These are phyloP conservation scores for Penaeus indicus DNA, from an alignment of 1,140 invertebrate species.

Conservation along the genomic window DNA sequence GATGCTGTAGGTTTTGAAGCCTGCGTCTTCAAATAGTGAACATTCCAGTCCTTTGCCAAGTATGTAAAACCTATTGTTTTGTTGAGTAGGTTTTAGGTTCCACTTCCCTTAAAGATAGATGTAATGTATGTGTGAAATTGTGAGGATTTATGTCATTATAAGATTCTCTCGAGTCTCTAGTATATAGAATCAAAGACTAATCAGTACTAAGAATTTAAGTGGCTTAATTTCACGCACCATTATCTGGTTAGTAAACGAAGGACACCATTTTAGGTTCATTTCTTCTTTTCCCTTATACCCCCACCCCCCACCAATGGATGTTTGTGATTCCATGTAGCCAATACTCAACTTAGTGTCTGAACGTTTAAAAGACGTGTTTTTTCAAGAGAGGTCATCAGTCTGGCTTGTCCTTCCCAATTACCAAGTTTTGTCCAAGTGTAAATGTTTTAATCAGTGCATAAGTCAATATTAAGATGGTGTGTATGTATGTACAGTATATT, in stretches of 20 bases:
- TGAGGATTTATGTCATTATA: not conserved
- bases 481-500: slow-evolving; percentile 44
- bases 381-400: not conserved
- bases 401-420: slow-evolving; percentile 3
- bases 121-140: slow-evolving; percentile 30
- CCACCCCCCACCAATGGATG: slow-evolving; percentile 29
- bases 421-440: slow-evolving; percentile 33
- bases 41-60: slow-evolving; percentile 16
- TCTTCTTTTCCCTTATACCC: slow-evolving; percentile 20
- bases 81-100: not conserved
- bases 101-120: not conserved
- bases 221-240: slow-evolving; percentile 44
- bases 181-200: slow-evolving; percentile 47
- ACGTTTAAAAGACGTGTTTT: slow-evolving; percentile 29
- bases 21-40: not conserved
- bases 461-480: slow-evolving; percentile 27
- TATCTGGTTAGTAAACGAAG: slow-evolving; percentile 27
- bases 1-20: not conserved
- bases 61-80: slow-evolving; percentile 21
- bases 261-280: not conserved
- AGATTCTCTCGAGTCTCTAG: too few relatives aligned
- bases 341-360: slow-evolving; percentile 45
- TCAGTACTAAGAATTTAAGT: slow-evolving; percentile 37
- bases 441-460: slow-evolving; percentile 42
- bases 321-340: slow-evolving; percentile 41